phyloP scores from a whole-genome alignment of 1,140 invertebrate genomes.

The Eriosoma lanigerum region DNA sequence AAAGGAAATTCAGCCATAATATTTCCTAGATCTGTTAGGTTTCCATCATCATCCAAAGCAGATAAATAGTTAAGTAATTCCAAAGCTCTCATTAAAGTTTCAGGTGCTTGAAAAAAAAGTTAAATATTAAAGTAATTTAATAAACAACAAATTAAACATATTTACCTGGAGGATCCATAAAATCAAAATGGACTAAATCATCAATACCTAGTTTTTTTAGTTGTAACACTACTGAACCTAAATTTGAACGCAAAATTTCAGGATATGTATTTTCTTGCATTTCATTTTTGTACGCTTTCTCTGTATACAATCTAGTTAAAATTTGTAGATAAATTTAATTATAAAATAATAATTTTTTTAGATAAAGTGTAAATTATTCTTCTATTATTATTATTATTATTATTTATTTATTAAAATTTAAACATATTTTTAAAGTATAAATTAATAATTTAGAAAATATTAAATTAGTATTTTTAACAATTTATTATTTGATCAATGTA shows the following conservation, averaged over 20 bases:
- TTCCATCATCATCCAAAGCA: slow-evolving; percentile 94
- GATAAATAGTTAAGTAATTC: slow-evolving; percentile 97
- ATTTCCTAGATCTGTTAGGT: slow-evolving; percentile 92
- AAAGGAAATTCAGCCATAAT: slow-evolving; percentile 99
- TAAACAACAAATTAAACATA: neutral
- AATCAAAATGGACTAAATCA: slow-evolving; percentile 99
- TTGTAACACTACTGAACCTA: slow-evolving; percentile 96
- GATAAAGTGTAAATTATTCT: neutral
- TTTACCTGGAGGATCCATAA: slow-evolving; percentile 94
- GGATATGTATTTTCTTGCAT: slow-evolving; percentile 99
- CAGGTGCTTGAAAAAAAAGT: slow-evolving; percentile 73
- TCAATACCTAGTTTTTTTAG: slow-evolving; percentile 99
- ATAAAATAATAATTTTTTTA: neutral
- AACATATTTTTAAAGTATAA: no score
- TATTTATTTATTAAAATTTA: no score
- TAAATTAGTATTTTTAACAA: no score
- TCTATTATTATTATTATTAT: no score
- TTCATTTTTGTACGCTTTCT: slow-evolving; percentile 97
- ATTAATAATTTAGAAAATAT: no score
- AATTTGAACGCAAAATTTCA: slow-evolving; percentile 95
- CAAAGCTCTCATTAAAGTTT: slow-evolving; percentile 98
- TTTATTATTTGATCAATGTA: no score
- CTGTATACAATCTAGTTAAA: slow-evolving; percentile 90
- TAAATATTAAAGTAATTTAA: neutral
- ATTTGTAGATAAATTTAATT: neutral